Conservation (phyloP, 2,888 invertebrate genomes). For the Tachina grossa region DNA sequence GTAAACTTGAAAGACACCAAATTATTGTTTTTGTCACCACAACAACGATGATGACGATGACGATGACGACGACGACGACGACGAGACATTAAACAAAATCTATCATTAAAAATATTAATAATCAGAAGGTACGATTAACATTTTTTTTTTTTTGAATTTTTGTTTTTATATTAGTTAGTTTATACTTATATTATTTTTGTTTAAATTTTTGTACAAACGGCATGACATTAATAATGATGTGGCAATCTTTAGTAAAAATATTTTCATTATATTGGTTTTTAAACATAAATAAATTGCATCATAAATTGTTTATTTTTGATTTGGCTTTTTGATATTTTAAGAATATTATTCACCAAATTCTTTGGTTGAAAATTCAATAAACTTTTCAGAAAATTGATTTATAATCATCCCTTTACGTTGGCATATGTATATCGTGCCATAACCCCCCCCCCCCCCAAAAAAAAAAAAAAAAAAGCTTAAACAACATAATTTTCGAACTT, state of each 20-base stretch:
- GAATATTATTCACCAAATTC: too few relatives aligned
- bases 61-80: not conserved
- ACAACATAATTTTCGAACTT: too few relatives aligned
- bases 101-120: slow-evolving; percentile 26
- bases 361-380: too few relatives aligned
- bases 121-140: slow-evolving; percentile 10
- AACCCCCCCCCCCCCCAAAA: too few relatives aligned
- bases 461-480: too few relatives aligned
- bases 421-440: too few relatives aligned
- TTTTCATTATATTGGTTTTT: not conserved
- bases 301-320: too few relatives aligned
- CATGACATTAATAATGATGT: not conserved
- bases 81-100: slow-evolving; percentile 25
- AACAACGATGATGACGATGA: not conserved
- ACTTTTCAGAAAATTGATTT: too few relatives aligned
- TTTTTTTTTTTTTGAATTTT: not conserved
- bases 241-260: not conserved
- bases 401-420: too few relatives aligned
- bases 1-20: slow-evolving; percentile 45
- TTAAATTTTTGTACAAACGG: slow-evolving; percentile 31
- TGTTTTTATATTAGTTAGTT: not conserved
- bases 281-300: too few relatives aligned
- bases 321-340: too few relatives aligned
- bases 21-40: slow-evolving; percentile 38
- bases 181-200: not conserved